Percentiles rank a stretch among this genome's conserved stretches.
These are phyloP conservation scores for Phrynocephalus versicolor DNA, from an alignment of 2,113 vertebrate genomes.

Conservation along the genomic window DNA sequence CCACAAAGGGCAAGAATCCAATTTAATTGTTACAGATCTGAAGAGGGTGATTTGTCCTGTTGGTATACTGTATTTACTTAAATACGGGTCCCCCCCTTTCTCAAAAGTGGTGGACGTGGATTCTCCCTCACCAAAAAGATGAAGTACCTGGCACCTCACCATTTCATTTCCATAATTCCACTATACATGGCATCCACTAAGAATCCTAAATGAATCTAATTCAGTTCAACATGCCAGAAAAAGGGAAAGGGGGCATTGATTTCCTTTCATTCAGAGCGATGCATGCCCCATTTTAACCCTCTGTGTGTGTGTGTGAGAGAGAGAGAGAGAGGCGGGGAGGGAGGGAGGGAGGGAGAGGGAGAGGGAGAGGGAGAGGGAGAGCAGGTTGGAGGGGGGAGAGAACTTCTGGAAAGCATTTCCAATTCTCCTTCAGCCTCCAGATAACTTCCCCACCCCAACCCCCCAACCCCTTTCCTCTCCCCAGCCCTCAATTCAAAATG, in stretches of 20 bases:
- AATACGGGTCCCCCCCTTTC: not conserved
- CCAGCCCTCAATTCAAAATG: conserved; percentile 76
- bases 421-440: conserved; percentile 66
- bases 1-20: conserved; percentile 74
- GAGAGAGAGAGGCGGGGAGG: too few species aligned
- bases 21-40: conserved; percentile 21
- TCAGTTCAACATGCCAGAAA: not conserved
- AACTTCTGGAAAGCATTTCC: conserved; percentile 73
- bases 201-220: not conserved
- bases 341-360: too few species aligned
- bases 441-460: conserved; percentile 58
- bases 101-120: not conserved
- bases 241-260: conserved; percentile 35
- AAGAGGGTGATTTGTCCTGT: not conserved
- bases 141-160: not conserved
- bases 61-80: not conserved
- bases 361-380: not conserved
- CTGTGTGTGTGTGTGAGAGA: too few species aligned
- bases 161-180: not conserved
- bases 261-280: not conserved
- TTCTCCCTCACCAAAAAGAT: not conserved
- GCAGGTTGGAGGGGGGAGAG: too few species aligned
- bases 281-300: conserved; percentile 14
- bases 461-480: conserved; percentile 19
- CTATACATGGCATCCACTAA: not conserved